Evolutionary conservation across 2,797 vertebrate species (phyloP).

Genomic region (Borostomias antarcticus): DNA sequence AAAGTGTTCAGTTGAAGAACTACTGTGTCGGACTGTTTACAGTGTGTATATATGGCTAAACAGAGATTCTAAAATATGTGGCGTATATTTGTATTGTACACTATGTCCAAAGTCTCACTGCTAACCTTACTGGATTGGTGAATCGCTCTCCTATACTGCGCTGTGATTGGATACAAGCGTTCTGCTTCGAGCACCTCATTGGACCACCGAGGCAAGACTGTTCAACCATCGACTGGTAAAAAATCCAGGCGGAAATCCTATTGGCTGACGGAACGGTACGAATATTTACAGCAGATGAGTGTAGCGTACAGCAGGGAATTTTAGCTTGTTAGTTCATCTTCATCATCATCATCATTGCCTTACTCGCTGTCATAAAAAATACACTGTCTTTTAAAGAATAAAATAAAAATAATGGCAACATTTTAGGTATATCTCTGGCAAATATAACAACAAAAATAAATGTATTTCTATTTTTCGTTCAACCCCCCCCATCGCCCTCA

Average conservation of each 20-base stretch:
- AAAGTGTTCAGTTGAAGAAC: too few relatives aligned
- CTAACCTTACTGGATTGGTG: background rate
- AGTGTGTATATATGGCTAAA: too few relatives aligned
- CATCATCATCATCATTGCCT: background rate
- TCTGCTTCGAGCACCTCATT: constrained; percentile 8
- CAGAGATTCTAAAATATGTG: too few relatives aligned
- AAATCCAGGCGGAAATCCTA: background rate
- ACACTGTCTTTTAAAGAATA: constrained; percentile 25
- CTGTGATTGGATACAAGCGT: constrained; percentile 7
- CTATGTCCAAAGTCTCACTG: too few relatives aligned
- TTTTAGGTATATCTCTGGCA: constrained; percentile 34
- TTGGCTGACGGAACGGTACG: constrained; percentile 21
- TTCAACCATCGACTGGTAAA: background rate
- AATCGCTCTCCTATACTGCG: background rate
- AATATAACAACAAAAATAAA: constrained; percentile 39
- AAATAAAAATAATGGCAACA: constrained; percentile 36
- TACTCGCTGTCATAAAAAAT: constrained; percentile 32
- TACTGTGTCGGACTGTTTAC: too few relatives aligned
- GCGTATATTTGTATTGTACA: too few relatives aligned
- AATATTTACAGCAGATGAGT: constrained; percentile 40
- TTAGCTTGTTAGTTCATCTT: constrained; percentile 38
- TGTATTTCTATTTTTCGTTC: constrained; percentile 24
- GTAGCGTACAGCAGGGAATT: constrained; percentile 40
- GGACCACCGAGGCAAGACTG: background rate
- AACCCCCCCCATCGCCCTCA: background rate